These are phyloP conservation scores for Ochlodes sylvanus DNA, from an alignment of 2,888 invertebrate species.

Conservation along the genomic window DNA sequence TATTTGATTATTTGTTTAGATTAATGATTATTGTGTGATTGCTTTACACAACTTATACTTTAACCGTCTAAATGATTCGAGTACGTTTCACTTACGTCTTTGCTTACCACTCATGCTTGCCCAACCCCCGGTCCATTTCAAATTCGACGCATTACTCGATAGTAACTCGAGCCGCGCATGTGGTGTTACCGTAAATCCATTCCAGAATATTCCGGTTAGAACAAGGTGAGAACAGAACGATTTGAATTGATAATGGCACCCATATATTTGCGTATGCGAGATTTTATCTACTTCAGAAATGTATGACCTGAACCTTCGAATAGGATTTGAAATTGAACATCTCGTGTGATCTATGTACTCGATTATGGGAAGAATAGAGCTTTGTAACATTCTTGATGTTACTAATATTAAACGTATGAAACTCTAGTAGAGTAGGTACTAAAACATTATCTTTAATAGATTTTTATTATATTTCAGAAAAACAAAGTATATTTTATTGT, in stretches of 20 bases:
- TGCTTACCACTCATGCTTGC: neutral
- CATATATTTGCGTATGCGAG: slow-evolving; percentile 35
- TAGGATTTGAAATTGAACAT: slow-evolving; percentile 14
- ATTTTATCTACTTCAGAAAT: slow-evolving; percentile 31
- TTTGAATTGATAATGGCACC: slow-evolving; percentile 32
- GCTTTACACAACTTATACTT: too few species aligned
- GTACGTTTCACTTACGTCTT: neutral
- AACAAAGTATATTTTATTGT: too few species aligned
- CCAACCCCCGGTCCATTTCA: slow-evolving; percentile 17
- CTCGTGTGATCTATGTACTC: neutral
- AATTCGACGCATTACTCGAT: slow-evolving; percentile 36
- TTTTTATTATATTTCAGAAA: too few species aligned
- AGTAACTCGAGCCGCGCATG: slow-evolving; percentile 34
- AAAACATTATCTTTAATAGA: too few species aligned
- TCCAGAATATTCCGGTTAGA: slow-evolving; percentile 26
- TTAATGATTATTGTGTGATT: too few species aligned
- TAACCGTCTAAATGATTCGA: neutral
- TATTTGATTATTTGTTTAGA: too few species aligned
- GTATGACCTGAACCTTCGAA: slow-evolving; percentile 15
- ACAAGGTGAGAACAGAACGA: slow-evolving; percentile 37
- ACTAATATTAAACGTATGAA: too few species aligned
- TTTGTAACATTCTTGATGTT: neutral
- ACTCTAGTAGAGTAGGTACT: too few species aligned
- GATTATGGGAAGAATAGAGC: slow-evolving; percentile 1
- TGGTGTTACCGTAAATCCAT: slow-evolving; percentile 36